Conservation (phyloP, 2,888 invertebrate genomes). For the Morinoia aosen region DNA sequence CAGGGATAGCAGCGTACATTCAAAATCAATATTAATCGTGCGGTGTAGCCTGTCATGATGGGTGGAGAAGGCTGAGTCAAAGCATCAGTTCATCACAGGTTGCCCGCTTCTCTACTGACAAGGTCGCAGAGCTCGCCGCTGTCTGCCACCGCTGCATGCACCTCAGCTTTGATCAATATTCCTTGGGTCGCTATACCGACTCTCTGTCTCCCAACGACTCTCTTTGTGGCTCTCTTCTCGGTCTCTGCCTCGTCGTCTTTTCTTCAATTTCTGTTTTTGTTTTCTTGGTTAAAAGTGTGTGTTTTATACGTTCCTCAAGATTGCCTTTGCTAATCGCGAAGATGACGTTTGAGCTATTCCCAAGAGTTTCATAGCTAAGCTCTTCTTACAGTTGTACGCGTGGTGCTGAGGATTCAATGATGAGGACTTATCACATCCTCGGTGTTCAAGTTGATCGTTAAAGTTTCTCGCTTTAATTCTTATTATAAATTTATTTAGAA, state of each 20-base stretch:
- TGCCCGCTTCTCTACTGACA: neutral
- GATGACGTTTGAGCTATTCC: neutral
- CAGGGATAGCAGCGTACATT: neutral
- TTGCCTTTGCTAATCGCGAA: neutral
- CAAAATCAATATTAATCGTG: neutral
- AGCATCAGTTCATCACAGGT: neutral
- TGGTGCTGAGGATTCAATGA: too few species aligned
- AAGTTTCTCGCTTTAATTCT: too few species aligned
- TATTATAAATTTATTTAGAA: too few species aligned
- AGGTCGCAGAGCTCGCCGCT: neutral
- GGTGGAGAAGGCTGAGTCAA: neutral
- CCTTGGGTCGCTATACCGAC: neutral
- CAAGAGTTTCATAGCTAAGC: too few species aligned
- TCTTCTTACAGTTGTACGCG: too few species aligned
- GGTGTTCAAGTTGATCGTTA: too few species aligned
- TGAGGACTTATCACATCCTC: too few species aligned
- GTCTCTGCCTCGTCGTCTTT: neutral
- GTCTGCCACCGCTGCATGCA: neutral
- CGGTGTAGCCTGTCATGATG: neutral
- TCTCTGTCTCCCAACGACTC: conserved; percentile 29
- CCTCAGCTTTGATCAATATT: conserved; percentile 31
- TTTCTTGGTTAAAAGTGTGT: neutral
- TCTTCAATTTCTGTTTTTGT: neutral
- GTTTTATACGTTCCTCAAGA: neutral
- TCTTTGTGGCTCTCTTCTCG: conserved; percentile 15